phyloP scores from a whole-genome alignment of 2,888 invertebrate genomes.

The Cosmorhoe ocellata region DNA sequence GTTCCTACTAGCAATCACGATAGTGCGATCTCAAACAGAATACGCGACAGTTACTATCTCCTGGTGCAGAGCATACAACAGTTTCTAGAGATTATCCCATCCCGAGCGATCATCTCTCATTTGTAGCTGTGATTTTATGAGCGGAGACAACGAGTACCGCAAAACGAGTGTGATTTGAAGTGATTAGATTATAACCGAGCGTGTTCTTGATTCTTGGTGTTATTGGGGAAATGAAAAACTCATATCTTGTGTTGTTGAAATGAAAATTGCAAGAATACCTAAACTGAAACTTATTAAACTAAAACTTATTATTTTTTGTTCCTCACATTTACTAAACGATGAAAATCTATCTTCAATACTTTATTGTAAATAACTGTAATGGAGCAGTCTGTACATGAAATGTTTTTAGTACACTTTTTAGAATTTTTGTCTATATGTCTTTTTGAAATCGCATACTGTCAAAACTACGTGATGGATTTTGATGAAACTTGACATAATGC shows the following conservation, averaged over 20 bases:
- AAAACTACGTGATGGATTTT: no score
- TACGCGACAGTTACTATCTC: constrained; percentile 17
- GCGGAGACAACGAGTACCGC: constrained; percentile 57
- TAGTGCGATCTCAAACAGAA: constrained; percentile 47
- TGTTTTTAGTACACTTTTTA: no score
- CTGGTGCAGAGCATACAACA: constrained; percentile 27
- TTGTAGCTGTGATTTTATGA: constrained; percentile 56
- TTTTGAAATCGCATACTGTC: no score
- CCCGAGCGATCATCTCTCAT: constrained; percentile 56
- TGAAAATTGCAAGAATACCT: no score
- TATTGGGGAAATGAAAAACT: constrained; percentile 48
- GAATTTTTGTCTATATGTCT: no score
- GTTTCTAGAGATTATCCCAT: constrained; percentile 31
- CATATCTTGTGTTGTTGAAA: constrained; percentile 7
- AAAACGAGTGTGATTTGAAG: constrained; percentile 48
- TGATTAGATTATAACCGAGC: constrained; percentile 41
- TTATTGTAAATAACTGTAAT: no score
- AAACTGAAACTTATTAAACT: no score
- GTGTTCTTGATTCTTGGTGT: constrained; percentile 39
- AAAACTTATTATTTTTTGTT: no score
- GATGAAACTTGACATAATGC: no score
- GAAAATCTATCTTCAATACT: no score
- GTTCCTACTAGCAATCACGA: constrained; percentile 66
- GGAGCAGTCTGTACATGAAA: no score
- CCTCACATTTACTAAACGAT: no score